Percentiles rank a stretch among this genome's conserved stretches.
Evolutionary conservation across 2,113 vertebrate species (phyloP).

Genomic region (Dromiciops gliroides): DNA sequence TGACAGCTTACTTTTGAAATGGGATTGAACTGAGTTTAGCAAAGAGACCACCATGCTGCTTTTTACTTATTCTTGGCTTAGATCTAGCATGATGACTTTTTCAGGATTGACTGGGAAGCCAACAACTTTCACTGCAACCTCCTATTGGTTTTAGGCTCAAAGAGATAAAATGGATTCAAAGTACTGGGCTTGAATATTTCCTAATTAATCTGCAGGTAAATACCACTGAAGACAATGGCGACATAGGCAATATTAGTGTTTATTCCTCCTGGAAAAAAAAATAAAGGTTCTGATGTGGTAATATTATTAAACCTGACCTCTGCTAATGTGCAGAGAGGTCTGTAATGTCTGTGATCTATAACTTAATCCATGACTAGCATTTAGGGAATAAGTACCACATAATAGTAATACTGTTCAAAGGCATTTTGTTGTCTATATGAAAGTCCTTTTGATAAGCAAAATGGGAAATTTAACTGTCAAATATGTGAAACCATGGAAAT

Average conservation of each 20-base stretch:
- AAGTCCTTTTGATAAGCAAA: constrained; percentile 45
- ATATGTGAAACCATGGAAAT: not conserved
- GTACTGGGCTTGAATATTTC: constrained; percentile 44
- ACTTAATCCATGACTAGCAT: not conserved
- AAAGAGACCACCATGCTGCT: not conserved
- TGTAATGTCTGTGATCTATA: not conserved
- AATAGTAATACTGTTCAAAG: constrained; percentile 5
- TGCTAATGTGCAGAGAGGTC: constrained; percentile 15
- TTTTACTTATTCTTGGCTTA: constrained; percentile 47
- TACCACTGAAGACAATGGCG: constrained; percentile 62
- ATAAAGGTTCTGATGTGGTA: constrained; percentile 28
- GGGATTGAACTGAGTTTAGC: constrained; percentile 10
- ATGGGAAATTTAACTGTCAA: not conserved
- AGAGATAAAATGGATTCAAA: constrained; percentile 61
- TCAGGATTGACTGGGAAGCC: constrained; percentile 5
- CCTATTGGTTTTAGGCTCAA: constrained; percentile 45
- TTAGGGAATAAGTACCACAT: constrained; percentile 27
- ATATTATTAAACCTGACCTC: constrained; percentile 56
- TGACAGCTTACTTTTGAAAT: constrained; percentile 15
- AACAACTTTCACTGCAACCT: constrained; percentile 50
- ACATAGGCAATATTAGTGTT: constrained; percentile 29
- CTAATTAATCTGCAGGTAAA: constrained; percentile 64
- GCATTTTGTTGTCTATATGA: not conserved
- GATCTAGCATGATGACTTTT: constrained; percentile 28
- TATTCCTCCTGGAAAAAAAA: constrained; percentile 32